Evolutionary conservation across 2,113 vertebrate genomes (phyloP), one percentile per base, ranked within the genome.

Genomic region (Macaca mulatta): DNA sequence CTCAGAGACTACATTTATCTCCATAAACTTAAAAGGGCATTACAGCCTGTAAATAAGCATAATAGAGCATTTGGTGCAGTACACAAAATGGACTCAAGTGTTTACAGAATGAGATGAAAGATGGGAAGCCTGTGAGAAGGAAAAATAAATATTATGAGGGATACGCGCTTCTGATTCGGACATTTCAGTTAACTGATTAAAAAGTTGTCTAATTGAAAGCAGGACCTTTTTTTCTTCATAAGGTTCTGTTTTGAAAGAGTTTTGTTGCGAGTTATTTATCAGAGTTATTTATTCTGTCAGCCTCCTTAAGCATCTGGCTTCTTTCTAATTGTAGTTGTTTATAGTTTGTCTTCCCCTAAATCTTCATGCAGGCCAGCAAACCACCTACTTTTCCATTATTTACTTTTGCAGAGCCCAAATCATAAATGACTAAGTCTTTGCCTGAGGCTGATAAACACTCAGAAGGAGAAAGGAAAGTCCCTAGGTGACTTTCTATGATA

Each of bases 341-440:
- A 69, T 70, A 80, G 74, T 90, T 95, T 89, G 12, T 64, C 86
- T 86, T 81, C 30, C 48, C 30, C 5, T 17, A 67, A 81, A 95
- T 92, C 83, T 92, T 93, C 38, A 72, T 22, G 43, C 20, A 93
- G 55, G 50, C 59, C 67, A 90, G 94, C 40, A 48, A 77, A 83
- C 50, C 93, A 72, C 57, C 69, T 82, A n/a, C 43, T 94, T 94
- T 96, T 96, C 93, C 84, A 90, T 87, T 93, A 88, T 96, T 97
- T 96, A 96, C 94, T 95, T 95, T 92, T 67, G 32, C 57, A 92
- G 30, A 96, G 35, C 32, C 86, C 83, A 27, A 90, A 80, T 90
- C 74, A 40, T 48, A 70, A 83, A 80, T 90, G 69, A 87, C 79
- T 89, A 94, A 83, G 30, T 70, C 86, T 83, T 17, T 88, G 74